phyloP scores from a whole-genome alignment of 2,888 invertebrate species.

The Poecilobothrus nobilitatus region DNA sequence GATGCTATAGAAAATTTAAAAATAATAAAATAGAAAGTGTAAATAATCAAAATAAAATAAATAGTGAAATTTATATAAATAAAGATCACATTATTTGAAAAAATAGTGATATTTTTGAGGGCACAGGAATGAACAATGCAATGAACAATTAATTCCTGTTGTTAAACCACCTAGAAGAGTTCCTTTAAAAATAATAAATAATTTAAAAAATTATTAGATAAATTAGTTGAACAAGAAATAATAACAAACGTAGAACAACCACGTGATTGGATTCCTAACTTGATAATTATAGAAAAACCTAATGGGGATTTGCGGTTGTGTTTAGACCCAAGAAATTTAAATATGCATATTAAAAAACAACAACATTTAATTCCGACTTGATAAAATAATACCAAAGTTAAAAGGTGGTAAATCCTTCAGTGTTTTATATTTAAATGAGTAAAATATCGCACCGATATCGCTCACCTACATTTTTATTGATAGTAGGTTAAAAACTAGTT shows the following conservation, averaged over 20 bases:
- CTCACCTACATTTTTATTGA: no score
- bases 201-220: constrained; percentile 20
- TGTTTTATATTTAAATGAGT: constrained; percentile 21
- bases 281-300: constrained; percentile 16
- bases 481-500: no score
- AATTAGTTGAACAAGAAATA: constrained; percentile 21
- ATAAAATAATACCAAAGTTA: constrained; percentile 19
- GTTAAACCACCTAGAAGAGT: constrained; percentile 23
- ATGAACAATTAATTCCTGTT: constrained; percentile 16
- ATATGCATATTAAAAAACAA: constrained; percentile 14
- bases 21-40: constrained; percentile 8
- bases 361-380: constrained; percentile 20
- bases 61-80: constrained; percentile 5
- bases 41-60: not conserved
- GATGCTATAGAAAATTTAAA: constrained; percentile 7
- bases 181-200: constrained; percentile 21
- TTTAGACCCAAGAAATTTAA: constrained; percentile 15
- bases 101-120: constrained; percentile 24
- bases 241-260: constrained; percentile 17
- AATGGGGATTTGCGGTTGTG: constrained; percentile 10
- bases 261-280: constrained; percentile 17
- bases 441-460: no score
- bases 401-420: constrained; percentile 16
- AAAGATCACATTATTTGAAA: constrained; percentile 11
- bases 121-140: constrained; percentile 23